phyloP scores from a whole-genome alignment of 2,797 vertebrate species.

The Tapirus indicus region DNA sequence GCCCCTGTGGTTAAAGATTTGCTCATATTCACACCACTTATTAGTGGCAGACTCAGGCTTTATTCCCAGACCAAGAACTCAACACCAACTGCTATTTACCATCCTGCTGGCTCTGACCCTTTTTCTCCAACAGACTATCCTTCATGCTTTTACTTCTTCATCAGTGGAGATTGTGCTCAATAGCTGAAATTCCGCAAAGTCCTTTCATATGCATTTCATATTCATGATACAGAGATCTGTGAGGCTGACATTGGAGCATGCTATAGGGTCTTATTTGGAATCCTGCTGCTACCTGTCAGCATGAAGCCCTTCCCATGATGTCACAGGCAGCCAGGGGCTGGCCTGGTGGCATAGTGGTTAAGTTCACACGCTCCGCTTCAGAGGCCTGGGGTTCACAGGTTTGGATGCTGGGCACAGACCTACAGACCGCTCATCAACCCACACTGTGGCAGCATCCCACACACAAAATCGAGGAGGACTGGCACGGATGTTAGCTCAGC shows the following conservation, averaged over 20 bases:
- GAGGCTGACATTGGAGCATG: rapidly evolving
- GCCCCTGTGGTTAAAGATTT: neutral
- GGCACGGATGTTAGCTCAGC: no score
- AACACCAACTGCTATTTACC: neutral
- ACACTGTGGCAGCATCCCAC: no score
- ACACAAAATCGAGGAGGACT: no score
- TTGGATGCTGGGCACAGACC: no score
- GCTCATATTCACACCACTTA: neutral
- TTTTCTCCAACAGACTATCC: neutral
- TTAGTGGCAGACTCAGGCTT: neutral
- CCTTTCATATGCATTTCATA: neutral
- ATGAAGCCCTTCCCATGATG: rapidly evolving
- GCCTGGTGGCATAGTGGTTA: no score
- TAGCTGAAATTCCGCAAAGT: neutral
- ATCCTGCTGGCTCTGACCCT: neutral
- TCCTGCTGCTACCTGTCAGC: rapidly evolving
- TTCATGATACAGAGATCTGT: neutral
- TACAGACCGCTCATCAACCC: no score
- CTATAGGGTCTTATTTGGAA: neutral
- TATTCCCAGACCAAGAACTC: neutral
- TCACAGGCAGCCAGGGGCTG: neutral
- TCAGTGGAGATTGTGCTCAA: neutral
- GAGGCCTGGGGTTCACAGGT: no score
- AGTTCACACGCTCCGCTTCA: no score
- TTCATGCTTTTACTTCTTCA: neutral